Conservation (phyloP, 2,113 vertebrate species). For the Calonectris borealis region DNA sequence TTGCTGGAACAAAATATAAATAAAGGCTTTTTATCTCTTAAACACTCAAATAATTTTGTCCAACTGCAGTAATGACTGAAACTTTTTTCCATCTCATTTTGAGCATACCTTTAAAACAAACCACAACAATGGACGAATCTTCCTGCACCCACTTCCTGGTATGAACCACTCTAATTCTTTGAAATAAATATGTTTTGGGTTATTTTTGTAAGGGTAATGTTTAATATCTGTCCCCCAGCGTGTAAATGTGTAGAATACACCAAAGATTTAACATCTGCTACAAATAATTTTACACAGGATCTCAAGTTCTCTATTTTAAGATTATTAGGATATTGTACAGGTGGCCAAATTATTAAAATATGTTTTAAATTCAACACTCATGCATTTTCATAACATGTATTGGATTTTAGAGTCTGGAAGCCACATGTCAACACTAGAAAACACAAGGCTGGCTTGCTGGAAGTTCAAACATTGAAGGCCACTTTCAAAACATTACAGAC, state of each 20-base stretch:
- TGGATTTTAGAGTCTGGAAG: conserved; percentile 52
- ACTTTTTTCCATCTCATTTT: neutral
- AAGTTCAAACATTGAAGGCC: conserved; percentile 29
- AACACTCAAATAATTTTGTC: neutral
- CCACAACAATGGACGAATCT: conserved; percentile 30
- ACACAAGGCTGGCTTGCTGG: neutral
- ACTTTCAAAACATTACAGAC: neutral
- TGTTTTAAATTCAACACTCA: conserved; percentile 43
- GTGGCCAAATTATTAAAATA: conserved; percentile 69
- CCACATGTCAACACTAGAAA: conserved; percentile 53
- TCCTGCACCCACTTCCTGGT: conserved; percentile 27
- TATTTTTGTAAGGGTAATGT: conserved; percentile 35
- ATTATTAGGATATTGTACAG: conserved; percentile 58
- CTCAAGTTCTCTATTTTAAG: conserved; percentile 55
- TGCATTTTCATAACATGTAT: neutral
- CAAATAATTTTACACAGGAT: conserved; percentile 50
- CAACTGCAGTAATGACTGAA: neutral
- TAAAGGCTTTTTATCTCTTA: conserved; percentile 38
- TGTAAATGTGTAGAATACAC: conserved; percentile 44
- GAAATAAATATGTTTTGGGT: conserved; percentile 46
- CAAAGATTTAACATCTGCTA: conserved; percentile 65
- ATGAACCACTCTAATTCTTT: conserved; percentile 8
- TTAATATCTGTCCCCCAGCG: conserved; percentile 3
- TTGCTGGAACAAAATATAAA: neutral
- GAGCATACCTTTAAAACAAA: conserved; percentile 54